Evolutionary conservation across 2,888 invertebrate genomes (phyloP).

Genomic region (Arenicola marina): DNA sequence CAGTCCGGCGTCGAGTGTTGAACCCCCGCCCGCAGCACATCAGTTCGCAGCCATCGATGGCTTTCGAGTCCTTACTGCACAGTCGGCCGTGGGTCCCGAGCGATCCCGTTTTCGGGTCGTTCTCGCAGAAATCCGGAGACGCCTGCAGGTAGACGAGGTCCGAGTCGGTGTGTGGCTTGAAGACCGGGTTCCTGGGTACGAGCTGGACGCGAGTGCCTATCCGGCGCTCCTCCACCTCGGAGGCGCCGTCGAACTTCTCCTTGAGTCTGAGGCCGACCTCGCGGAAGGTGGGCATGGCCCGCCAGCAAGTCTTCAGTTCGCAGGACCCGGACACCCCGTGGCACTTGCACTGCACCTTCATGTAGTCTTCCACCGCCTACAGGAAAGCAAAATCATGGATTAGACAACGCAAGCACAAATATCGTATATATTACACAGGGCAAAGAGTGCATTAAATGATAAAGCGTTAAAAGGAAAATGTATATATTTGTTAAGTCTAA

Average conservation of each 20-base stretch:
- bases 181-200: conserved; percentile 61
- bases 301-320: conserved; percentile 94
- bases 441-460: too few relatives aligned
- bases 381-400: conserved; percentile 26
- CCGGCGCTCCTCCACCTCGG: conserved; percentile 68
- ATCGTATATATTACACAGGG: too few relatives aligned
- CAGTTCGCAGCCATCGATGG: conserved; percentile 84
- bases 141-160: conserved; percentile 93
- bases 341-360: conserved; percentile 80
- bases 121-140: conserved; percentile 92
- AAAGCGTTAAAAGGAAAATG: too few relatives aligned
- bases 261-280: conserved; percentile 87
- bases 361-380: conserved; percentile 68
- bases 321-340: conserved; percentile 96
- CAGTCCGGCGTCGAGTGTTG: conserved; percentile 75
- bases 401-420: too few relatives aligned
- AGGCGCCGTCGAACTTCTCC: conserved; percentile 91
- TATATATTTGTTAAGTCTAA: too few relatives aligned
- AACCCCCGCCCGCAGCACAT: conserved; percentile 93
- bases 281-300: conserved; percentile 86
- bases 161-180: conserved; percentile 83
- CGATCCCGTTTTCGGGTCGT: conserved; percentile 68
- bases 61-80: conserved; percentile 75
- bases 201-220: conserved; percentile 65
- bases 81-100: conserved; percentile 66